Evolutionary conservation across 2,113 vertebrate species (phyloP).

Genomic region (Scatophagus argus): DNA sequence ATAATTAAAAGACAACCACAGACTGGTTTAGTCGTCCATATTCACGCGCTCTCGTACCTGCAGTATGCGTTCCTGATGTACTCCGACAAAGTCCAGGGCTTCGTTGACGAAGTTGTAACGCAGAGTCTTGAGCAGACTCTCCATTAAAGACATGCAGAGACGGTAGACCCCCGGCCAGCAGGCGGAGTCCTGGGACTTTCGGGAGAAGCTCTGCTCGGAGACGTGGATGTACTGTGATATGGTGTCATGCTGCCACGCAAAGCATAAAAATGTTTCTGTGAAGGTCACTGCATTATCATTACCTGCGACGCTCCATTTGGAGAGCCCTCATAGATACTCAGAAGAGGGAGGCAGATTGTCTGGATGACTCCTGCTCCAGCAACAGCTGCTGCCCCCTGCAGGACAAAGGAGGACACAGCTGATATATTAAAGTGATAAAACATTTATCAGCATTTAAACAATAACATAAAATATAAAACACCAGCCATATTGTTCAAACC

Average conservation of each 20-base stretch:
- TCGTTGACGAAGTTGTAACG: constrained; percentile 96
- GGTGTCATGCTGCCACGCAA: not conserved
- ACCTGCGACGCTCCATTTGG: constrained; percentile 91
- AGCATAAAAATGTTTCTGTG: not conserved
- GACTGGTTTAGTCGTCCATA: no score
- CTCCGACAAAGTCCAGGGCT: constrained; percentile 95
- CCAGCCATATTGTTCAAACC: not conserved
- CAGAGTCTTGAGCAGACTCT: constrained; percentile 94
- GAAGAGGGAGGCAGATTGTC: constrained; percentile 94
- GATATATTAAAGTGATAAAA: not conserved
- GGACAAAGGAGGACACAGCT: not conserved
- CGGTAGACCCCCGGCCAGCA: constrained; percentile 97
- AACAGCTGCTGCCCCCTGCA: constrained; percentile 92
- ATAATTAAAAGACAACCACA: no score
- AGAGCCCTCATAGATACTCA: constrained; percentile 94
- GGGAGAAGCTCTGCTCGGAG: constrained; percentile 84
- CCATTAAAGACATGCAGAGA: constrained; percentile 95
- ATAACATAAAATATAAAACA: not conserved
- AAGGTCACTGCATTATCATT: not conserved
- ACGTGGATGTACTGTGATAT: not conserved
- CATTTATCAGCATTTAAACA: not conserved
- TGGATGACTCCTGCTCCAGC: constrained; percentile 94
- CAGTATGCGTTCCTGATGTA: constrained; percentile 96
- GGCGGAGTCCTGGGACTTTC: constrained; percentile 91
- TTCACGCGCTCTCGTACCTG: no score